phyloP scores from a whole-genome alignment of 2,113 vertebrate genomes.

The Neomonachus schauinslandi region DNA sequence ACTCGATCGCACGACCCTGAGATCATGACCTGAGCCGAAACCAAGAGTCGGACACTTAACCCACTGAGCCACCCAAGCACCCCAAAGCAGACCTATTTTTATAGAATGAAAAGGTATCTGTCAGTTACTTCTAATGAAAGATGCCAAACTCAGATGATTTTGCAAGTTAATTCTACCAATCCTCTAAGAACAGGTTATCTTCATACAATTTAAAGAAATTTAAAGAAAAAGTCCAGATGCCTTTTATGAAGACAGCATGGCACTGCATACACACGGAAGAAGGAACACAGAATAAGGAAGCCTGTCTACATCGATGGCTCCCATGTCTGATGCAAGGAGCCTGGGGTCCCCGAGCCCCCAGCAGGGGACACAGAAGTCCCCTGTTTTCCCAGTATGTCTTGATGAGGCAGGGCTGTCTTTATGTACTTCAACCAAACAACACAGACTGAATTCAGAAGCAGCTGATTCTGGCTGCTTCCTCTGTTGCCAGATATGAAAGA shows the following conservation, averaged over 20 bases:
- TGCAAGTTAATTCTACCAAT: not conserved
- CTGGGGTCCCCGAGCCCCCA: no score
- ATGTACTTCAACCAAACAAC: no score
- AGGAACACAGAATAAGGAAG: not conserved
- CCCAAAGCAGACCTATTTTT: not conserved
- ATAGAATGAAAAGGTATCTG: not conserved
- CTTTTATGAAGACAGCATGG: not conserved
- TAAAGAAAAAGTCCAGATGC: not conserved
- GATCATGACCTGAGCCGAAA: no score
- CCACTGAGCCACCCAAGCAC: not conserved
- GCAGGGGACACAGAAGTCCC: no score
- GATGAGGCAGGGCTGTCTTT: no score
- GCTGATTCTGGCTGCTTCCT: not conserved
- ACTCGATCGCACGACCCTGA: no score
- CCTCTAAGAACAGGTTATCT: no score
- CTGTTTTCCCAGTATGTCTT: not conserved
- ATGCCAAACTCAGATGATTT: not conserved
- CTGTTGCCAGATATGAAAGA: not conserved
- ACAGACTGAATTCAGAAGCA: not conserved
- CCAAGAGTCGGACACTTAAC: not conserved
- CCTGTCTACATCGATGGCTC: rapidly evolving
- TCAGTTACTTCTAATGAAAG: not conserved
- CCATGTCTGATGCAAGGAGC: not conserved
- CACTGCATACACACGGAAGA: rapidly evolving
- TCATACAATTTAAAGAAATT: not conserved